Evolutionary conservation across 2,113 vertebrate genomes (phyloP), one percentile per base, ranked within the genome.

Genomic region (Bubalus kerabau): DNA sequence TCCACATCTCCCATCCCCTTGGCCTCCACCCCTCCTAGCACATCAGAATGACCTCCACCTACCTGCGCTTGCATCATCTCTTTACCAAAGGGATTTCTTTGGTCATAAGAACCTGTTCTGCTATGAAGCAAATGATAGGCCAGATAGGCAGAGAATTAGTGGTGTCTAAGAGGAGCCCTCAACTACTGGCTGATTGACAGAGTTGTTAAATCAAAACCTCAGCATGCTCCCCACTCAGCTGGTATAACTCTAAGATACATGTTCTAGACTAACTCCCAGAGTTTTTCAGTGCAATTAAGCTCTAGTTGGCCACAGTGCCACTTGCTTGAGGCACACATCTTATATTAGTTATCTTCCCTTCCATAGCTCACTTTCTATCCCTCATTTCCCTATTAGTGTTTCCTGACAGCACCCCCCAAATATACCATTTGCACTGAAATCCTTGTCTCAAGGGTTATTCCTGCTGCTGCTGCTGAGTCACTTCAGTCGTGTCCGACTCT

Each of bases 361-460:
- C 50, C 43, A 16, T 87, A 28, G 88, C 56, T 96, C 50, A 95
- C 57, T 87, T 97, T 24, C 46, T 87, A 43, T 62, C 67, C 19
- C 54, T 74, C 12, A 84, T 3, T 87, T 64, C 43, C 74, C 56
- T 43, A 43, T 81, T 76, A 86, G 24, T 81, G 46, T 92, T 95
- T 96, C 26, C 82, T 88, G 59, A 46, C 64, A 95, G 84, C 48
- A 10, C 10, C 10, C 94, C 17, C 21, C 54, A 91, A 97, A 86
- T 81, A 96, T 89, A 78, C 6, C 16, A 97, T 90, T 97, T 92
- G 26, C 40, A 52, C 46, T 87, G 62, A 93, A 78, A 93, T 88
- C 96, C 67, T 87, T 95, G 8, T 93, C 30, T 95, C 36, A 80
- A 87, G 52, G 36, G 80, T 50, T 96, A 87, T 90, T 92, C 74